A percentile compares a stretch with the other conserved stretches of the same genome.
Conservation (phyloP, 2,888 invertebrate genomes). For the Pterostichus niger region DNA sequence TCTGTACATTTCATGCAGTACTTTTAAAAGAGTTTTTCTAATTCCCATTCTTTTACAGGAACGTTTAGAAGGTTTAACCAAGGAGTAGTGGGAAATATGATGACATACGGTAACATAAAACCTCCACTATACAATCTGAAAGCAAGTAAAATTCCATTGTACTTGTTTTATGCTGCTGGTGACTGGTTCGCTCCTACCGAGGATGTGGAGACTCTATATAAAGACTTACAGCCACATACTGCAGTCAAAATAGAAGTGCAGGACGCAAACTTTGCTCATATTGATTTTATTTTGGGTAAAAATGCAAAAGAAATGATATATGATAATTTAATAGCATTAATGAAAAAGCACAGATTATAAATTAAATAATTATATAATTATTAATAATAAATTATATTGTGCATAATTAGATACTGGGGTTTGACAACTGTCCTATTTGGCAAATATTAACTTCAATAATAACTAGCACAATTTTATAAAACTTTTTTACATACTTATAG, state of each 20-base stretch:
- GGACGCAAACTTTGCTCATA: constrained; percentile 20
- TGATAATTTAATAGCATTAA: constrained; percentile 8
- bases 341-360: background rate
- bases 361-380: too few relatives aligned
- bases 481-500: too few relatives aligned
- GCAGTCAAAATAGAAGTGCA: background rate
- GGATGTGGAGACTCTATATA: constrained; percentile 4
- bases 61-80: constrained; percentile 1
- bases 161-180: background rate
- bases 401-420: too few relatives aligned
- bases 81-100: constrained; percentile 4
- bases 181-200: constrained; percentile 1
- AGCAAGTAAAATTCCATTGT: background rate
- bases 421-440: too few relatives aligned
- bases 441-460: too few relatives aligned
- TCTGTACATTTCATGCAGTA: too few relatives aligned
- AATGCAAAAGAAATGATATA: constrained; percentile 33
- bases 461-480: too few relatives aligned
- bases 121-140: constrained; percentile 2
- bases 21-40: background rate
- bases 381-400: too few relatives aligned
- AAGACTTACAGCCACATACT: background rate
- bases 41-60: background rate
- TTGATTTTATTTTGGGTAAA: constrained; percentile 23
- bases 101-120: constrained; percentile 4